phyloP scores from a whole-genome alignment of 1,140 invertebrate species.

The Zaprionus capensis region DNA sequence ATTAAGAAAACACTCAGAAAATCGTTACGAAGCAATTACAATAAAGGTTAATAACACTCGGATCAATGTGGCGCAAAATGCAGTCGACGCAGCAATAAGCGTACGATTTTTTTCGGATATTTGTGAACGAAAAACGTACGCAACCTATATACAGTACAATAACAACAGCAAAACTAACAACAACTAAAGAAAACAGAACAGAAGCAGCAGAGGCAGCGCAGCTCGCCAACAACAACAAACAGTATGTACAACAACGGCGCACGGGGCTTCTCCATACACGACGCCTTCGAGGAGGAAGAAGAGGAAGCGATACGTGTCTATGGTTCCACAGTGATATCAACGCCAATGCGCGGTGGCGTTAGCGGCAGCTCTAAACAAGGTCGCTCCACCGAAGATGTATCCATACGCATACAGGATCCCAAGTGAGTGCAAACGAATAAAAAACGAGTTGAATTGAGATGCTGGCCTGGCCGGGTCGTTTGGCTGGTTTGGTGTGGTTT shows the following conservation, averaged over 20 bases:
- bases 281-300: conserved; percentile 92
- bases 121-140: conserved; percentile 57
- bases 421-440: conserved; percentile 66
- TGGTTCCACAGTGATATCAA: conserved; percentile 88
- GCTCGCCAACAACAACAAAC: conserved; percentile 31
- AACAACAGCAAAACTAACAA: conserved; percentile 49
- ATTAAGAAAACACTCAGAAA: conserved; percentile 60
- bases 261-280: conserved; percentile 89
- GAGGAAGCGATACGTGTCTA: conserved; percentile 91
- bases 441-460: conserved; percentile 40
- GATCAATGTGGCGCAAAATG: conserved; percentile 50
- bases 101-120: conserved; percentile 38
- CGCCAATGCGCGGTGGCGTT: conserved; percentile 85
- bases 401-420: conserved; percentile 84
- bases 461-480: conserved; percentile 15
- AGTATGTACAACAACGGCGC: conserved; percentile 76
- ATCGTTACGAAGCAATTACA: conserved; percentile 40
- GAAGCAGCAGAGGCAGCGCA: conserved; percentile 31
- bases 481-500: conserved; percentile 16
- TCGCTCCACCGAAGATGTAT: conserved; percentile 83
- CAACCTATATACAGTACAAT: conserved; percentile 55
- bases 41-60: conserved; percentile 34
- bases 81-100: conserved; percentile 38
- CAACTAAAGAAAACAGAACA: conserved; percentile 45
- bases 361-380: conserved; percentile 72